Conservation (phyloP, 2,888 invertebrate species). For the Orthosia gracilis region DNA sequence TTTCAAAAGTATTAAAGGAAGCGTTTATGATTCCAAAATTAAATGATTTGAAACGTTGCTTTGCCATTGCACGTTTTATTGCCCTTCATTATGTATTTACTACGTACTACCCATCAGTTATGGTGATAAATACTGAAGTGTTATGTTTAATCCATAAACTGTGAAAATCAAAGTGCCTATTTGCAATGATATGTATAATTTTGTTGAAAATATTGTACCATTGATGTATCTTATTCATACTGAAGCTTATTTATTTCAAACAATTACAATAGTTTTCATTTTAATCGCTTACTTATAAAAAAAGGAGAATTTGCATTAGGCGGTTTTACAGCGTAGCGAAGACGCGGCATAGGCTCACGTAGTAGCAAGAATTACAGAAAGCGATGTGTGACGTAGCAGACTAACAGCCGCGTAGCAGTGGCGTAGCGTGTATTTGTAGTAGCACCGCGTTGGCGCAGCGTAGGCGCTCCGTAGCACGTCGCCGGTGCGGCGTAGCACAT, state of each 20-base stretch:
- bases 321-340: not conserved
- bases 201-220: conserved; percentile 42
- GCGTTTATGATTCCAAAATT: not conserved
- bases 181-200: conserved; percentile 45
- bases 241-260: not conserved
- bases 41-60: not conserved
- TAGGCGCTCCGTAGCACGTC: not conserved
- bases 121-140: conserved; percentile 47
- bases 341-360: not conserved
- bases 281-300: not conserved
- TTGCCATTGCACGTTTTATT: not conserved
- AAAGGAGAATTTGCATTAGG: not conserved
- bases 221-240: conserved; percentile 27
- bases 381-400: not conserved
- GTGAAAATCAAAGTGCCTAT: conserved; percentile 24
- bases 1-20: not conserved
- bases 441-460: not conserved
- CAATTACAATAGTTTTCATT: conserved; percentile 1
- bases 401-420: not conserved
- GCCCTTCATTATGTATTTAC: not conserved
- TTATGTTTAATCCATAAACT: conserved; percentile 23
- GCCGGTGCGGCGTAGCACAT: not conserved
- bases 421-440: not conserved
- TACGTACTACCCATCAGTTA: not conserved
- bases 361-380: not conserved